These are phyloP conservation scores for Glomeris marginata DNA, from an alignment of 2,888 invertebrate species.

Conservation along the genomic window DNA sequence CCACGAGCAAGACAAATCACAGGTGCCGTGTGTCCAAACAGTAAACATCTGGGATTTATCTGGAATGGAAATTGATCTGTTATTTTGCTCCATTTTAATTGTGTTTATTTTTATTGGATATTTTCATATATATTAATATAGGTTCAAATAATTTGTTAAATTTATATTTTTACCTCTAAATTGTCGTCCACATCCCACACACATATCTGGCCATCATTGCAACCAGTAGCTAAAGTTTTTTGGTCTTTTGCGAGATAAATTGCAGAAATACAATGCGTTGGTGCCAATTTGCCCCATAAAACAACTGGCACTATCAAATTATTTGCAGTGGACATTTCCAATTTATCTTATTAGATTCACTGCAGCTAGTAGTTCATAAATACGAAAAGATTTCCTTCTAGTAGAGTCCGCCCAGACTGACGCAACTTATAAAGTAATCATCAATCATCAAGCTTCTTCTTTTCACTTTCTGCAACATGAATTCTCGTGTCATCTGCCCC, in stretches of 20 bases:
- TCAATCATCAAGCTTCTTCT: too few relatives aligned
- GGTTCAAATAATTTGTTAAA: neutral
- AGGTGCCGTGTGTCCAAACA: constrained; percentile 91
- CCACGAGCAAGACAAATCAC: constrained; percentile 69
- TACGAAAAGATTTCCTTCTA: too few relatives aligned
- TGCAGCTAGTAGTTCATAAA: too few relatives aligned
- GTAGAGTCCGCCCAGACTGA: too few relatives aligned
- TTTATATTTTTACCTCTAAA: constrained; percentile 44
- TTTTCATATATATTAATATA: neutral
- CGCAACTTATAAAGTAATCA: too few relatives aligned
- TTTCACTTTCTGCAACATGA: too few relatives aligned
- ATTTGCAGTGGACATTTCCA: constrained; percentile 22
- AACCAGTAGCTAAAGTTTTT: constrained; percentile 84
- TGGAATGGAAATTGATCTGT: constrained; percentile 25
- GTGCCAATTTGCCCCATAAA: constrained; percentile 90
- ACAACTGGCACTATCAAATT: constrained; percentile 86
- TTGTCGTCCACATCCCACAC: constrained; percentile 80
- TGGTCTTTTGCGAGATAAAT: constrained; percentile 84
- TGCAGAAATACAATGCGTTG: constrained; percentile 91
- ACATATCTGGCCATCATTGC: constrained; percentile 96
- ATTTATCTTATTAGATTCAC: too few relatives aligned
- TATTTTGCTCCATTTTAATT: neutral
- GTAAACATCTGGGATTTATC: constrained; percentile 80
- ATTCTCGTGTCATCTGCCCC: too few relatives aligned
- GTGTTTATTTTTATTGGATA: neutral